Evolutionary conservation across 2,888 invertebrate genomes (phyloP).

Genomic region (Trichopria drosophilae): DNA sequence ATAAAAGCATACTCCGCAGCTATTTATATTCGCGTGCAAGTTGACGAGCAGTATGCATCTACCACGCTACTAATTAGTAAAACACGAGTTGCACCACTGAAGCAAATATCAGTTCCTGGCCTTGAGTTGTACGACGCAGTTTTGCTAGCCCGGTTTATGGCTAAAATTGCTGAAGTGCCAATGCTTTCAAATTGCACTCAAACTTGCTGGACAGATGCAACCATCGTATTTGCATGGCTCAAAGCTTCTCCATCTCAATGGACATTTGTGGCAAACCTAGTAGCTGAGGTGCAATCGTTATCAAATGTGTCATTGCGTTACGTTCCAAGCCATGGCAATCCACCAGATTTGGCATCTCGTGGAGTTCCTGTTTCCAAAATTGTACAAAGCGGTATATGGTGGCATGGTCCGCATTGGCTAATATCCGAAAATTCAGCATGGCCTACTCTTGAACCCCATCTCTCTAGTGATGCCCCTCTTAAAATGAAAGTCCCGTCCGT

Average conservation of each 20-base stretch:
- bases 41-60: no score
- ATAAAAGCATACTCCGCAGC: no score
- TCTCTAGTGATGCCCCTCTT: not conserved
- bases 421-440: not conserved
- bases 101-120: no score
- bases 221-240: conserved; percentile 4
- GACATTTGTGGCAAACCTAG: not conserved
- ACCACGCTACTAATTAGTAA: no score
- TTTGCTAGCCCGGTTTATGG: no score
- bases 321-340: conserved; percentile 2
- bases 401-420: conserved; percentile 6
- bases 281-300: not conserved
- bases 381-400: not conserved
- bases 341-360: conserved; percentile 1
- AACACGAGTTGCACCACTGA: no score
- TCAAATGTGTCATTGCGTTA: not conserved
- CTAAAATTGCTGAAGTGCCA: no score
- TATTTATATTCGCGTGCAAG: no score
- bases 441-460: not conserved
- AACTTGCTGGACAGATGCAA: conserved; percentile 13
- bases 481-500: no score
- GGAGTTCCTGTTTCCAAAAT: not conserved
- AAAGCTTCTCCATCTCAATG: not conserved
- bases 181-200: no score
- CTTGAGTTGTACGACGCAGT: no score